Percentiles rank a stretch among this genome's conserved stretches.
Conservation (phyloP, 2,113 vertebrate genomes). For the Notiomystis cincta region DNA sequence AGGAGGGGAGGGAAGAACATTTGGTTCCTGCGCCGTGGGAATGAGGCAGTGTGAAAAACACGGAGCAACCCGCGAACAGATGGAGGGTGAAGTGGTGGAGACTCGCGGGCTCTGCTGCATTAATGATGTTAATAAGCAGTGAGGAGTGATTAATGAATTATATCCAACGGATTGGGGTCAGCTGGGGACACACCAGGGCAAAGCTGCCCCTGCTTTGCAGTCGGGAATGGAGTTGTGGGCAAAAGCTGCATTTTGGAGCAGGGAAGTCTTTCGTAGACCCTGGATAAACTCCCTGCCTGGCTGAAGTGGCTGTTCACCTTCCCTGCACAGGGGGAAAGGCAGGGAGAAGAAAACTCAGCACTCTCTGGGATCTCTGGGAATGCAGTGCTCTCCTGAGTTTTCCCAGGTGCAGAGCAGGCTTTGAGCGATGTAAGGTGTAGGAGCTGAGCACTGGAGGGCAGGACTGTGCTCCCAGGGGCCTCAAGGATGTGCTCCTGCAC, state of each 20-base stretch:
- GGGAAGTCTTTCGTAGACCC: not conserved
- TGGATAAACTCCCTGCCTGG: not conserved
- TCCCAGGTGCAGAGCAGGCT: not conserved
- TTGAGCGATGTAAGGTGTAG: accelerated
- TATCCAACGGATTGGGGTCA: not conserved
- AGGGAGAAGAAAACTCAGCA: not conserved
- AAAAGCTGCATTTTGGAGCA: not conserved
- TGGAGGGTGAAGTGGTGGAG: not conserved
- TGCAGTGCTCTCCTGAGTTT: not conserved
- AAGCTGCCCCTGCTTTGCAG: not conserved
- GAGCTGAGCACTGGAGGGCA: not conserved
- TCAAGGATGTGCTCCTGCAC: not conserved
- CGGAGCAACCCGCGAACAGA: not conserved
- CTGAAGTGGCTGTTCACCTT: not conserved
- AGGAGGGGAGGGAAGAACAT: not conserved
- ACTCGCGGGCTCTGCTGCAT: not conserved
- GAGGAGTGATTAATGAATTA: not conserved
- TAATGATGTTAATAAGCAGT: not conserved
- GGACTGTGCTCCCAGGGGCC: not conserved
- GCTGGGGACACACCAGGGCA: not conserved
- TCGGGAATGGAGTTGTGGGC: not conserved
- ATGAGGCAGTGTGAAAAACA: not conserved
- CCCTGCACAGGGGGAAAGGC: not conserved
- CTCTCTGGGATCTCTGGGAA: not conserved
- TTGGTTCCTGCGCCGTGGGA: not conserved